Evolutionary conservation across 2,888 invertebrate species (phyloP), one percentile per base, ranked within the genome.

Genomic region (Dolomedes plantarius): DNA sequence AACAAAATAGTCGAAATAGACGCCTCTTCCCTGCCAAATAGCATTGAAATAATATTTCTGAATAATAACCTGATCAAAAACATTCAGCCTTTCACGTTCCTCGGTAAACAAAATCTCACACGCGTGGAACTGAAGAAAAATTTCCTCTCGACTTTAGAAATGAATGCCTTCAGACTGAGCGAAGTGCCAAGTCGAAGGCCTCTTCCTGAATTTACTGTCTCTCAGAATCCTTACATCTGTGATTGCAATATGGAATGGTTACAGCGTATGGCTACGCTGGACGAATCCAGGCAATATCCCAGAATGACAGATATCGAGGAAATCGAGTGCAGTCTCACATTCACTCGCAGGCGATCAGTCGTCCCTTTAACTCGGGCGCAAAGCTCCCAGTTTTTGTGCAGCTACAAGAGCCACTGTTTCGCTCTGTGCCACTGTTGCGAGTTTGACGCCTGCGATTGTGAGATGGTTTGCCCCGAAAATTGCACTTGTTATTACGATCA

Each of bases 171-270:
- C 89, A 94, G 96, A 89, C 93, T 97, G 90, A 94, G 95, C 89
- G 95, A 95, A 78, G 95, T 96, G 86, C 94, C 95, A 90, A 94
- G 94, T 83, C 94, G 94, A 16, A 88, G 88, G 29, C 89, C 90
- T 41, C 74, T 90, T 29, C 90, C 90, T 5, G 90, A 90, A 81
- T 90, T 90, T 77, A 88, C 88, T 11, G 88, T 89, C 1, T 81
- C 89, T 0, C 85, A 88, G 19, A 89, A 90, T 83, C 89, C 89
- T 5, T 89, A 96, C 90, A 94, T 95, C 90, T 97, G 97, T 92
- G 96, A 96, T 91, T 97, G 96, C 91, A 95, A 95, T 87, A 96
- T 96, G 96, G 96, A 96, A 91, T 97, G 96, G 96, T 91, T 96
- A 89, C 96, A 96, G 92, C 94, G 95, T 9, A 86, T 88, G 74